These are phyloP conservation scores for Drepana falcataria DNA, from an alignment of 2,888 invertebrate species.

Conservation along the genomic window DNA sequence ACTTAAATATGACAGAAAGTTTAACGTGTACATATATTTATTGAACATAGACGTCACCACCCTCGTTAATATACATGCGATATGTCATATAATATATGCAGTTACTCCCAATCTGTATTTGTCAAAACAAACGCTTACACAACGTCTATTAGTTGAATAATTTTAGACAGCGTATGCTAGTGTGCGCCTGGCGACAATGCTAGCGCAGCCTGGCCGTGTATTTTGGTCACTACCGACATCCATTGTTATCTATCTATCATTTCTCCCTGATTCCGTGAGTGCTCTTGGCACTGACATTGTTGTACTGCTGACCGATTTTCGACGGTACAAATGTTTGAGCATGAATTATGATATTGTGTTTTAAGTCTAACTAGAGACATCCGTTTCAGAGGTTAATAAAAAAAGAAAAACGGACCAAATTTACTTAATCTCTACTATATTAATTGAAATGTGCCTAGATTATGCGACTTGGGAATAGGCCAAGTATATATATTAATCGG, in stretches of 20 bases:
- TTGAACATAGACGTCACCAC: too few species aligned
- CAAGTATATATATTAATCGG: conserved; percentile 56
- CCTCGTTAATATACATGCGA: too few species aligned
- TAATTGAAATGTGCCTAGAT: conserved; percentile 42
- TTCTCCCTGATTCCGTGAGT: conserved; percentile 58
- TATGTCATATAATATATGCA: neutral
- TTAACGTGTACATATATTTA: too few species aligned
- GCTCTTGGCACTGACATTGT: conserved; percentile 67
- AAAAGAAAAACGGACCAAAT: neutral
- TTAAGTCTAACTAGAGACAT: neutral
- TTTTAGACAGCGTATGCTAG: conserved; percentile 17
- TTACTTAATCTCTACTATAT: conserved; percentile 31
- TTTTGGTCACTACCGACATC: conserved; percentile 58
- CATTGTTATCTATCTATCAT: conserved; percentile 56
- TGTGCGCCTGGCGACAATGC: conserved; percentile 35
- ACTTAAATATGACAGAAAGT: too few species aligned
- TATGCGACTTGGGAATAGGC: conserved; percentile 52
- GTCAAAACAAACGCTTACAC: conserved; percentile 14
- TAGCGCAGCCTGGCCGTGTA: conserved; percentile 56
- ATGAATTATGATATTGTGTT: conserved; percentile 1
- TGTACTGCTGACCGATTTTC: conserved; percentile 16
- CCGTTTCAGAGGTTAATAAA: too few species aligned
- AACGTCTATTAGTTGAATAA: conserved; percentile 19
- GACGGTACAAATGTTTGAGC: conserved; percentile 8
- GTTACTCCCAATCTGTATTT: neutral